Evolutionary conservation across 2,888 invertebrate species (phyloP).

Genomic region (Drosophila flavopinicola): DNA sequence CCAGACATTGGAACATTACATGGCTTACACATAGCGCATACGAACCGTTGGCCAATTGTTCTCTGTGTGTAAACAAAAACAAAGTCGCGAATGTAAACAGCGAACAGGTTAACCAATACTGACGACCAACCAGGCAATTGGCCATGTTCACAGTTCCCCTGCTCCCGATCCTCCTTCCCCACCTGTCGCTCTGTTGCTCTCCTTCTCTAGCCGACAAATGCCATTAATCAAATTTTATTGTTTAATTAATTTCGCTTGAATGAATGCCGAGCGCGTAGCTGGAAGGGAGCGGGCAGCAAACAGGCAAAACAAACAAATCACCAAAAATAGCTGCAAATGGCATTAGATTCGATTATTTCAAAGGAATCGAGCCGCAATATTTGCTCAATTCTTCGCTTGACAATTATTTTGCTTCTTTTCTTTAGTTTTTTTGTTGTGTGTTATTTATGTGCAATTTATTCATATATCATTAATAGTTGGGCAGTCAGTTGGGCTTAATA

Average conservation of each 20-base stretch:
- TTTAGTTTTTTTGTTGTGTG: constrained; percentile 1
- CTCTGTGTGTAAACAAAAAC: constrained; percentile 33
- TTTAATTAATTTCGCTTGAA: constrained; percentile 79
- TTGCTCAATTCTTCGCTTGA: constrained; percentile 44
- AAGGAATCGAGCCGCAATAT: constrained; percentile 64
- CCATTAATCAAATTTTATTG: constrained; percentile 79
- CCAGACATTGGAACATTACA: constrained; percentile 44
- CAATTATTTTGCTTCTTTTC: constrained; percentile 41
- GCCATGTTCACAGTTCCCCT: constrained; percentile 28
- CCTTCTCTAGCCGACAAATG: constrained; percentile 33
- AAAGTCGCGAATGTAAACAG: constrained; percentile 59
- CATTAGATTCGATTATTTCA: constrained; percentile 61
- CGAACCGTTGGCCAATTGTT: constrained; percentile 30
- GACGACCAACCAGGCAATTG: constrained; percentile 38
- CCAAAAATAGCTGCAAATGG: constrained; percentile 64
- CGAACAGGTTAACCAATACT: constrained; percentile 50
- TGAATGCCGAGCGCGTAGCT: constrained; percentile 43
- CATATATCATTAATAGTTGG: constrained; percentile 22
- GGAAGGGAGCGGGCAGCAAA: constrained; percentile 1
- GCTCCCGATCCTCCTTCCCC: background rate
- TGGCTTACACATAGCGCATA: constrained; percentile 29
- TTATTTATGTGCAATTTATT: constrained; percentile 34
- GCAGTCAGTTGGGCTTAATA: background rate
- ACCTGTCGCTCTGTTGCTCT: background rate
- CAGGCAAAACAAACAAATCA: constrained; percentile 68